Conservation (phyloP, 2,888 invertebrate genomes). For the Eupithecia insigniata region DNA sequence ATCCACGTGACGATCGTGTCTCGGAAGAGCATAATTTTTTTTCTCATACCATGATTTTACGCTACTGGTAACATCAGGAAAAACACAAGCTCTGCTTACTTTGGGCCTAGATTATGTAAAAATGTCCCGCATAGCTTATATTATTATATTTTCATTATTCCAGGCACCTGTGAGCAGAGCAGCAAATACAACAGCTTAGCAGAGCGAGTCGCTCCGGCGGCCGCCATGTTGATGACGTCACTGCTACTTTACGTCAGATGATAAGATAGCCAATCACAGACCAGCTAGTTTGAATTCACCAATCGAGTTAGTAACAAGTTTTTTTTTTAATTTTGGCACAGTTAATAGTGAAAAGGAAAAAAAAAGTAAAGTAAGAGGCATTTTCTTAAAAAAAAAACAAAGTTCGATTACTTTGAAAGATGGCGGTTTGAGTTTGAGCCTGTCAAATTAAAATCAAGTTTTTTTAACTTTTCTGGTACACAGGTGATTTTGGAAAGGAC, state of each 20-base stretch:
- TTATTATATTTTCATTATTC: constrained; percentile 18
- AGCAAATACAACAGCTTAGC: constrained; percentile 74
- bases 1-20: no score
- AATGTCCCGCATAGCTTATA: background rate
- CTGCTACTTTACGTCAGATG: constrained; percentile 54
- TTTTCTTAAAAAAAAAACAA: background rate
- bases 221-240: constrained; percentile 47
- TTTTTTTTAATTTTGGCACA: background rate
- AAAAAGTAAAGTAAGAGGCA: background rate
- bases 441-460: no score
- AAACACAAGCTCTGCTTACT: no score
- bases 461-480: no score
- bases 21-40: no score
- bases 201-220: constrained; percentile 45
- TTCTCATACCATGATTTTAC: no score
- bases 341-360: background rate
- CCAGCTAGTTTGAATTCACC: constrained; percentile 6
- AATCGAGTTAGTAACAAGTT: constrained; percentile 1
- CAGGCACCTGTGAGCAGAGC: constrained; percentile 81
- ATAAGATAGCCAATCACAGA: constrained; percentile 45
- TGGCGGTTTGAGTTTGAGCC: background rate
- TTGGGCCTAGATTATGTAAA: no score
- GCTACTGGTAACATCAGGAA: no score
- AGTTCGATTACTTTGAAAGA: background rate
- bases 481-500: no score